Evolutionary conservation across 1,140 invertebrate genomes (phyloP), one percentile per base, ranked within the genome.

Genomic region (Meteorus sp.): DNA sequence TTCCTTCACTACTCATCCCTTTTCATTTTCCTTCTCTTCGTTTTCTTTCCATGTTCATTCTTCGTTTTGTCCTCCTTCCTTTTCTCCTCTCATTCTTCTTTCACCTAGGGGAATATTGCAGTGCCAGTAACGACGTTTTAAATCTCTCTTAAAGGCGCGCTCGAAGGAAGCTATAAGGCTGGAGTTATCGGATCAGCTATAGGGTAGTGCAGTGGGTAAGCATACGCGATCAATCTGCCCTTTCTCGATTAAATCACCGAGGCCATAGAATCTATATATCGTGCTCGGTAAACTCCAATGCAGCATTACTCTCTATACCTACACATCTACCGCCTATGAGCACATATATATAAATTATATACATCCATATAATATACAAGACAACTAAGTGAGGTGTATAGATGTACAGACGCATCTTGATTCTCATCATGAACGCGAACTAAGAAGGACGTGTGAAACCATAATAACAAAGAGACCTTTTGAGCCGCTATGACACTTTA

Each of bases 171-270:
- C 43, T 56, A 52, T 43, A 29, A 7, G 44, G 27, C 31, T 39
- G 27, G 33, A 51, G 29, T 58, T 58, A 58, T 58, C 56, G 56
- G 56, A 43, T 58, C 15, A 35, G 35, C 27, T 45, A 33, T 58
- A 57, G 35, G 23, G 52, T 41, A 41, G 35, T 23, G 25, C 15
- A 41, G 33, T 39, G 37, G 35, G 51, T 39, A 22, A 41, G 33
- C 11, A 50, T 23, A 53, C 22, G 25, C 25, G 37, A 59, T 59
- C 56, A 50, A 59, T 59, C 48, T 44, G 39, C 19, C 23, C 41
- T 44, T 25, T 44, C 48, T 59, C 56, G 56, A 59, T 59, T 59
- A 52, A 59, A 59, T 59, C 48, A 59, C 56, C 23, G 37, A 23
- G 25, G 56, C 31, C 29, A 50, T n/a, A 51, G 56, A 52, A 41